phyloP scores from a whole-genome alignment of 2,797 vertebrate genomes.

The Sebastiscus albofasciatus region DNA sequence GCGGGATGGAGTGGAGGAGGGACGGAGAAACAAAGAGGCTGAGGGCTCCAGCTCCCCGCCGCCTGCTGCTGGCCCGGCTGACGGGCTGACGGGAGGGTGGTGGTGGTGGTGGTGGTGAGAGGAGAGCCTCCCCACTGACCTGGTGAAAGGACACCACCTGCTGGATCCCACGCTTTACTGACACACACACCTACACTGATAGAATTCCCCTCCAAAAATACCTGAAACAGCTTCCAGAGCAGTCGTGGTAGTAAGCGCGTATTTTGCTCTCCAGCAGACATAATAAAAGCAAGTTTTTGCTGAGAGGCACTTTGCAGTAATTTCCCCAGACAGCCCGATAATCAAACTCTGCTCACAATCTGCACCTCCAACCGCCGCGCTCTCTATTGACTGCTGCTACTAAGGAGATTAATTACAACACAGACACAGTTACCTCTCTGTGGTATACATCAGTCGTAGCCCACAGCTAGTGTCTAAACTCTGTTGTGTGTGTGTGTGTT shows the following conservation, averaged over 20 bases:
- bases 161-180: slow-evolving; percentile 85
- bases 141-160: slow-evolving; percentile 93
- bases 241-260: slow-evolving; percentile 1
- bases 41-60: slow-evolving; percentile 41
- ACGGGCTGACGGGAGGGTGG: slow-evolving; percentile 22
- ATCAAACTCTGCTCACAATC: slow-evolving; percentile 71
- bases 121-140: slow-evolving; percentile 83
- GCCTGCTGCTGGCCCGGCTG: slow-evolving; percentile 45
- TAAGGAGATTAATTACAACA: slow-evolving; percentile 79
- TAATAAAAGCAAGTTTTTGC: slow-evolving; percentile 66
- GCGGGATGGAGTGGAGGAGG: not conserved
- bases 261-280: slow-evolving; percentile 58
- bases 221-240: slow-evolving; percentile 34
- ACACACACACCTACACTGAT: slow-evolving; percentile 1
- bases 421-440: slow-evolving; percentile 62
- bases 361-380: slow-evolving; percentile 59
- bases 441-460: slow-evolving; percentile 71
- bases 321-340: slow-evolving; percentile 74
- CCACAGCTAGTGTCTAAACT: slow-evolving; percentile 72
- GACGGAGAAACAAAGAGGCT: slow-evolving; percentile 2
- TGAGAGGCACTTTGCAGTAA: slow-evolving; percentile 76
- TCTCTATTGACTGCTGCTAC: slow-evolving; percentile 71
- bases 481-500: slow-evolving; percentile 45
- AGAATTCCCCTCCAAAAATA: slow-evolving; percentile 17
- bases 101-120: not conserved